Percentiles rank a stretch among this genome's conserved stretches.
Evolutionary conservation across 2,888 invertebrate species (phyloP).

Genomic region (Agonum fuliginosum): DNA sequence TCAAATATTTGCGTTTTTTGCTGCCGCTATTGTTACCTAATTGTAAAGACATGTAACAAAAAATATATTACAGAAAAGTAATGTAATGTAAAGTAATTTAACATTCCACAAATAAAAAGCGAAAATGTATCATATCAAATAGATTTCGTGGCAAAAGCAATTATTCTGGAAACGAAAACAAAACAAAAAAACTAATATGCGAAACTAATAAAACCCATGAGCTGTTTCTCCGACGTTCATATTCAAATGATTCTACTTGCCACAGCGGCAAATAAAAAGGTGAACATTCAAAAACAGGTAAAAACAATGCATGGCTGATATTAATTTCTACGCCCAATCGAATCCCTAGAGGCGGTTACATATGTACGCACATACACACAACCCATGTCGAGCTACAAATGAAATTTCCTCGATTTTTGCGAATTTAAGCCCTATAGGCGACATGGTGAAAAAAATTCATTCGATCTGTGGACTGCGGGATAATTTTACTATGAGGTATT

Average conservation of each 20-base stretch:
- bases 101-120: background rate
- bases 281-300: background rate
- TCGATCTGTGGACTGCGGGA: no score
- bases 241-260: background rate
- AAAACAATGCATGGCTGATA: conserved; percentile 16
- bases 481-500: no score
- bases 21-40: no score
- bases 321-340: conserved; percentile 25
- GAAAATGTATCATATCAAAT: background rate
- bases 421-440: background rate
- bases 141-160: background rate
- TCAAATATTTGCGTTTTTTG: no score
- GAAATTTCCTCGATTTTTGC: conserved; percentile 26
- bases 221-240: conserved; percentile 15
- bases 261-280: background rate
- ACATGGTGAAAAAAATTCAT: background rate
- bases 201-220: conserved; percentile 17
- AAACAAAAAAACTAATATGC: conserved; percentile 26
- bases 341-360: conserved; percentile 12
- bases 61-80: background rate
- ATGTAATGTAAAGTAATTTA: conserved; percentile 8
- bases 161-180: background rate
- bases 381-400: background rate
- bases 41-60: background rate
- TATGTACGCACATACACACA: conserved; percentile 20